These are phyloP conservation scores for Motacilla tschutschensis DNA, from an alignment of 2,113 vertebrate species.

Conservation along the genomic window DNA sequence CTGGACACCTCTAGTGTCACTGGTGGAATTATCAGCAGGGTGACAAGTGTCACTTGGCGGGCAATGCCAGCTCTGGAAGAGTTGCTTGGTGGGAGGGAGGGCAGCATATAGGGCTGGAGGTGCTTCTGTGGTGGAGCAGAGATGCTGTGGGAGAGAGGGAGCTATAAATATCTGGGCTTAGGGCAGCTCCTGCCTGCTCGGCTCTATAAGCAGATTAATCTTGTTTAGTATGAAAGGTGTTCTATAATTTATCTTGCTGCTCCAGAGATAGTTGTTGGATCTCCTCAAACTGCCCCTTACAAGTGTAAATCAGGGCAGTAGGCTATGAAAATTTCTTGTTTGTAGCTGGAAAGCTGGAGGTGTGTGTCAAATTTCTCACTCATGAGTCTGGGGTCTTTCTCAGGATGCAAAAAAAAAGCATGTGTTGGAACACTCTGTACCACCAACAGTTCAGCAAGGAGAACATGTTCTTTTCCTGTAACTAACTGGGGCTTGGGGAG, in stretches of 20 bases:
- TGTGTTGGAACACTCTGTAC: background rate
- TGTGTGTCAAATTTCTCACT: background rate
- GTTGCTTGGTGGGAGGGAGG: background rate
- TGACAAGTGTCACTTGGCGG: background rate
- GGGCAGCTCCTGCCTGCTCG: background rate
- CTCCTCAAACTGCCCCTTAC: background rate
- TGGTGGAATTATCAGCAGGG: background rate
- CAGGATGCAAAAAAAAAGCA: background rate
- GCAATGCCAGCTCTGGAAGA: background rate
- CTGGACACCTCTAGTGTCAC: background rate
- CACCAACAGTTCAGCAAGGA: background rate
- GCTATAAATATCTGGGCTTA: background rate
- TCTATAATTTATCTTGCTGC: background rate
- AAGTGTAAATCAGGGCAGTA: slow-evolving; percentile 4
- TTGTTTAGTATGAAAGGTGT: background rate
- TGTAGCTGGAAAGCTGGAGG: background rate
- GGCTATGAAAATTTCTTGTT: background rate
- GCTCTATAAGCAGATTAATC: background rate
- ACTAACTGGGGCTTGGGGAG: background rate
- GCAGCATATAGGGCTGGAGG: background rate
- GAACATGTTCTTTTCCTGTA: background rate
- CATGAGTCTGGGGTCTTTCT: background rate
- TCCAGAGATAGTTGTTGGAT: background rate
- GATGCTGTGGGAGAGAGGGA: background rate
- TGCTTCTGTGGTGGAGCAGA: background rate